Evolutionary conservation across 92 coral and sea anemone species (phyloP).

Genomic region (Palythoa grandiflora): DNA sequence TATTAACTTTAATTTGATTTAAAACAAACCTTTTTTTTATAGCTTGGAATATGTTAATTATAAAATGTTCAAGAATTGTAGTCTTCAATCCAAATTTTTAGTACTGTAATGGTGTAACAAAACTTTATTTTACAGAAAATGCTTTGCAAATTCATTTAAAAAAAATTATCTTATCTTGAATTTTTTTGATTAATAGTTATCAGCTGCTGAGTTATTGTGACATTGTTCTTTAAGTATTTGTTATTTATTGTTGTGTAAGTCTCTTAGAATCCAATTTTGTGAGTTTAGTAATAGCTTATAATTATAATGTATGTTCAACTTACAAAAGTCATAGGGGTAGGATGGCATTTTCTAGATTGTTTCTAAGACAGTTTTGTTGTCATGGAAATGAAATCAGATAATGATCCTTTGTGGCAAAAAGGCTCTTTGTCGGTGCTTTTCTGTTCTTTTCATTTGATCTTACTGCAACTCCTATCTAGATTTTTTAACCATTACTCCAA

Average conservation of each 20-base stretch:
- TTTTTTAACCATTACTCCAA: not conserved
- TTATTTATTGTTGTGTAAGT: not conserved
- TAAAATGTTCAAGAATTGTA: no score
- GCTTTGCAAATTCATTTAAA: conserved; percentile 3
- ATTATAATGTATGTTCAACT: not conserved
- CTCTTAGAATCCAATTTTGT: not conserved
- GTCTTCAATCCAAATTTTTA: no score
- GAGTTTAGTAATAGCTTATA: not conserved
- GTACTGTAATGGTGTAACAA: no score
- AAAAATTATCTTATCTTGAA: not conserved
- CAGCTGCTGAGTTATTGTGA: conserved; percentile 11
- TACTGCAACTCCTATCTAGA: not conserved
- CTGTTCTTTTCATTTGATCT: not conserved
- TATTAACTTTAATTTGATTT: no score
- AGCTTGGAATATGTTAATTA: no score
- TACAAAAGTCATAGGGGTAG: not conserved
- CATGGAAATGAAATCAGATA: conserved; percentile 36
- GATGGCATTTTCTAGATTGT: conserved; percentile 9
- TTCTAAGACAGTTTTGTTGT: conserved; percentile 12
- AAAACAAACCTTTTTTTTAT: no score
- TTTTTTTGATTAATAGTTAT: conserved; percentile 4
- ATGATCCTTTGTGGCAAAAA: conserved; percentile 9
- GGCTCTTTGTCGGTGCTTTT: conserved; percentile 14
- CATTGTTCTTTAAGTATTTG: not conserved
- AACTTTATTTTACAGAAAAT: not conserved